Conservation (phyloP, 2,797 vertebrate species). For the Myotis pilosus region DNA sequence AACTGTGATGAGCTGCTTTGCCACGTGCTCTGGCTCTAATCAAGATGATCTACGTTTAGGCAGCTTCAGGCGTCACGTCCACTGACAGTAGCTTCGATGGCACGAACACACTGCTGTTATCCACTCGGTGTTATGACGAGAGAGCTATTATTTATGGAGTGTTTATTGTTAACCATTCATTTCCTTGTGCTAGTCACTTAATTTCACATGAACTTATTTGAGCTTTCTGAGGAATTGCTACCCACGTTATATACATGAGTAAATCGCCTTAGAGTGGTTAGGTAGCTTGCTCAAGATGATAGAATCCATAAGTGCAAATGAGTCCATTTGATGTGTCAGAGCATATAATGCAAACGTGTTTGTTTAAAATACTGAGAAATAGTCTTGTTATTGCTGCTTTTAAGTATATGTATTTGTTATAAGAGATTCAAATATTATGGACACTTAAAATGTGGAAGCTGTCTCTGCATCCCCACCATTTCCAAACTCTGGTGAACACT, state of each 20-base stretch:
- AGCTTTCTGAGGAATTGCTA: not conserved
- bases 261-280: not conserved
- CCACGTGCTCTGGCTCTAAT: not conserved
- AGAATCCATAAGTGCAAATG: not conserved
- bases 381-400: not conserved
- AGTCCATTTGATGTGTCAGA: not conserved
- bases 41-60: accelerated
- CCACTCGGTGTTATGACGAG: not conserved
- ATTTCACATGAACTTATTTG: not conserved
- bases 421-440: not conserved
- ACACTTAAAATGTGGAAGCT: not conserved
- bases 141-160: not conserved
- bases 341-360: not conserved
- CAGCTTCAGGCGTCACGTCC: not conserved
- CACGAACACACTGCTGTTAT: not conserved
- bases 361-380: not conserved
- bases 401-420: not conserved
- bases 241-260: not conserved
- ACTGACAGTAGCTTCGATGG: not conserved
- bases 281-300: not conserved
- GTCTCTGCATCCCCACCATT: accelerated
- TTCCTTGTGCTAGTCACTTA: not conserved
- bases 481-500: not conserved
- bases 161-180: not conserved
- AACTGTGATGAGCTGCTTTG: not conserved